phyloP scores from a whole-genome alignment of 2,888 invertebrate genomes.

The Drosophila kanekoi region DNA sequence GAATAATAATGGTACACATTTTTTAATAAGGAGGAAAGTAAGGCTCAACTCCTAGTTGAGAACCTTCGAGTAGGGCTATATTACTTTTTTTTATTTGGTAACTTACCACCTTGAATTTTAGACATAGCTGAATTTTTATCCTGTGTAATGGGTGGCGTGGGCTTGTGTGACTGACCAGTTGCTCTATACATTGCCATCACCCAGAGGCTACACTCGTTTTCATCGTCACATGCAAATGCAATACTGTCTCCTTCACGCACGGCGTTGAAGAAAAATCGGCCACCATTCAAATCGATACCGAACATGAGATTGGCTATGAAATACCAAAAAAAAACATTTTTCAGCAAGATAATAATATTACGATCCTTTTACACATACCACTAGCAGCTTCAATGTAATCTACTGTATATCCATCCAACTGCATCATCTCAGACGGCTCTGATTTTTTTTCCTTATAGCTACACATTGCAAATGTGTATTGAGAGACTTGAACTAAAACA shows the following conservation, averaged over 20 bases:
- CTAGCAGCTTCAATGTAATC: slow-evolving; percentile 99
- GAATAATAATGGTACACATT: too few species aligned
- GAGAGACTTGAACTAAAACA: slow-evolving; percentile 99
- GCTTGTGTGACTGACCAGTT: slow-evolving; percentile 99
- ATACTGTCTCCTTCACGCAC: slow-evolving; percentile 99
- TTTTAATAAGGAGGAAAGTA: too few species aligned
- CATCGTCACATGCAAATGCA: slow-evolving; percentile 97
- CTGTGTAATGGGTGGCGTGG: slow-evolving; percentile 95
- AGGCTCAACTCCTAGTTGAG: too few species aligned
- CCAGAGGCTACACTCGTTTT: slow-evolving; percentile 99
- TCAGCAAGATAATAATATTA: too few species aligned
- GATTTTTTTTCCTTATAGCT: slow-evolving; percentile 99
- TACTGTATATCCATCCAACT: slow-evolving; percentile 99
- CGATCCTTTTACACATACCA: slow-evolving; percentile 87
- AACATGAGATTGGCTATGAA: slow-evolving; percentile 93
- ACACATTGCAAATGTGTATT: slow-evolving; percentile 99
- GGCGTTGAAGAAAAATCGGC: slow-evolving; percentile 98
- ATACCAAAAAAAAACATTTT: background rate
- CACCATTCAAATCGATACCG: slow-evolving; percentile 97
- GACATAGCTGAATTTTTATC: slow-evolving; percentile 94
- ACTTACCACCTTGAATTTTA: slow-evolving; percentile 91
- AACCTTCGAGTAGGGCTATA: too few species aligned
- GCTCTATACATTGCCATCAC: slow-evolving; percentile 99
- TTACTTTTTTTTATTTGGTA: background rate
- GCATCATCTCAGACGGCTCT: slow-evolving; percentile 99